Percentiles rank a stretch among this genome's conserved stretches.
These are phyloP conservation scores for Sylvia borin DNA, from an alignment of 2,797 vertebrate species.

Conservation along the genomic window DNA sequence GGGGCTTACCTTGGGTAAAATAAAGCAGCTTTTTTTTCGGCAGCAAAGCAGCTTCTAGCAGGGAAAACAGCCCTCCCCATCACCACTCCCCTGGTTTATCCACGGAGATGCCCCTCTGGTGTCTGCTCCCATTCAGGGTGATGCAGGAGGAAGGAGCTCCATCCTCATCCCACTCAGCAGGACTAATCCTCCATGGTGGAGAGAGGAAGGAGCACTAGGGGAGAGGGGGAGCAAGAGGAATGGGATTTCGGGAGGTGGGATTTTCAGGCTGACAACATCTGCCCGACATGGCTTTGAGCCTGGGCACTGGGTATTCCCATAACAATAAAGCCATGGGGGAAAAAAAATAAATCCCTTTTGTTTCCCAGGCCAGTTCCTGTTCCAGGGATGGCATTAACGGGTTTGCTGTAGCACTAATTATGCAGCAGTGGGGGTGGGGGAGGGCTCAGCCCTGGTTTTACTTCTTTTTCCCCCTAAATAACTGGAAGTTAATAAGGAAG, in stretches of 20 bases:
- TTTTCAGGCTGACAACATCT: not conserved
- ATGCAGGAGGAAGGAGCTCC: not conserved
- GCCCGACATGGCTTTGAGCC: not conserved
- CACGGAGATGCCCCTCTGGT: not conserved
- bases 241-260: not conserved
- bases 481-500: not conserved
- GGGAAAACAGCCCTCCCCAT: not conserved
- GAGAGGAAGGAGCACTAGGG: not conserved
- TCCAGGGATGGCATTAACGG: not conserved
- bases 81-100: not conserved
- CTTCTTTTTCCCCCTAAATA: not conserved
- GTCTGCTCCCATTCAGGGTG: not conserved
- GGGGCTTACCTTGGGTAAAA: not conserved
- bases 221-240: not conserved
- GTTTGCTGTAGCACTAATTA: not conserved
- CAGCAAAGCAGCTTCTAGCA: not conserved
- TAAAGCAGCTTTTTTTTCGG: not conserved
- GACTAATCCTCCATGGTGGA: not conserved
- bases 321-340: not conserved
- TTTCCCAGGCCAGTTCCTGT: constrained; percentile 34
- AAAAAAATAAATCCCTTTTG: not conserved
- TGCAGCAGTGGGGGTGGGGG: not conserved
- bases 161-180: not conserved
- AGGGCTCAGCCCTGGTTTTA: not conserved
- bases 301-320: not conserved